A percentile compares a stretch with the other conserved stretches of the same genome.
These are phyloP conservation scores for Autographa gamma DNA, from an alignment of 2,888 invertebrate species.

Conservation along the genomic window DNA sequence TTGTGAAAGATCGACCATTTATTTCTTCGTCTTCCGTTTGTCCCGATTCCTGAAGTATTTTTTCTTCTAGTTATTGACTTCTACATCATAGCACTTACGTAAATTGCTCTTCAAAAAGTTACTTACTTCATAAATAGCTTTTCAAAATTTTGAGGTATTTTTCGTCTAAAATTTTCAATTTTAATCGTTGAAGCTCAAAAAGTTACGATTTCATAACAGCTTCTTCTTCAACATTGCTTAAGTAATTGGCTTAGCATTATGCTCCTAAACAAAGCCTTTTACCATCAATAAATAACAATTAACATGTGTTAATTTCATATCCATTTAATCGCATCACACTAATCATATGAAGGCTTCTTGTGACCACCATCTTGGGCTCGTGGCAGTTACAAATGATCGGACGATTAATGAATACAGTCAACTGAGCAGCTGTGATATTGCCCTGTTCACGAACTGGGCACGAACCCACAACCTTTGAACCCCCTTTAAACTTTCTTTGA, in stretches of 20 bases:
- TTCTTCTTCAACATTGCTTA: no score
- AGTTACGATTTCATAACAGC: no score
- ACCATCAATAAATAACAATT: neutral
- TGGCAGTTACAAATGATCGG: conserved; percentile 59
- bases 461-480: conserved; percentile 41
- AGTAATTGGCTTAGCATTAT: no score
- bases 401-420: conserved; percentile 53
- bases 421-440: conserved; percentile 48
- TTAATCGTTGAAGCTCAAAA: no score
- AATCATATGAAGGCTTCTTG: conserved; percentile 16
- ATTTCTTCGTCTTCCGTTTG: neutral
- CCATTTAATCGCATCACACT: neutral
- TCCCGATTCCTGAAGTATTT: no score
- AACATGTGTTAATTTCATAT: neutral
- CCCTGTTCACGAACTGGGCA: conserved; percentile 37
- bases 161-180: no score
- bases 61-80: no score
- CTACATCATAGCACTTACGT: no score
- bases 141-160: no score
- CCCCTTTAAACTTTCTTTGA: conserved; percentile 23
- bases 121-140: no score
- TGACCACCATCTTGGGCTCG: conserved; percentile 25
- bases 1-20: neutral
- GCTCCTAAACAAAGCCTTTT: neutral
- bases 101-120: no score